Conservation (phyloP, 1,140 invertebrate species). For the Saccostrea cuccullata region DNA sequence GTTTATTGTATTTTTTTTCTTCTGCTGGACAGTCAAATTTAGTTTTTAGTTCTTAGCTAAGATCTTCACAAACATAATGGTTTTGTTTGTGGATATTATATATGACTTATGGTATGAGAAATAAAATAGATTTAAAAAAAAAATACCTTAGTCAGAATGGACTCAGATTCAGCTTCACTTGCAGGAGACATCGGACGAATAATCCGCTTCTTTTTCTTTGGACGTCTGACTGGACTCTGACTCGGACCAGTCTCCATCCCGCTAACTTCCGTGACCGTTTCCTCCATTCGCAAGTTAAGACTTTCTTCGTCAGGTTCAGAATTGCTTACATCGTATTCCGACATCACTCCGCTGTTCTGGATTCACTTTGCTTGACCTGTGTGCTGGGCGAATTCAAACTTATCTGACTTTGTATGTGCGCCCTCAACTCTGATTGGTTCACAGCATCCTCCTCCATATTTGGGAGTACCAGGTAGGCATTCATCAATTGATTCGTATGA, state of each 20-base stretch:
- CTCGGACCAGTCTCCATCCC: background rate
- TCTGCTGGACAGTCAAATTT: too few relatives aligned
- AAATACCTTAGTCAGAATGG: background rate
- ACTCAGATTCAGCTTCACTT: background rate
- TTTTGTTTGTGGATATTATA: background rate
- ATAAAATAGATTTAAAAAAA: background rate
- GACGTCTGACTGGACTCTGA: slow-evolving; percentile 3
- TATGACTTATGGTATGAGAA: background rate
- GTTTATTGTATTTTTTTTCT: too few relatives aligned
- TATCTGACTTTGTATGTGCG: slow-evolving; percentile 4
- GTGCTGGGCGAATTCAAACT: slow-evolving; percentile 1
- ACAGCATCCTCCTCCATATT: too few relatives aligned
- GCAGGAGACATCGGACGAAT: slow-evolving; percentile 14
- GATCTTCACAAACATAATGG: background rate
- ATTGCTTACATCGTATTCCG: background rate
- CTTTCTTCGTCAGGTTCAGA: background rate
- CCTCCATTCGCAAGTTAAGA: slow-evolving; percentile 2
- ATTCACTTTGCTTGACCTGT: background rate
- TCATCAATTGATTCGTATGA: too few relatives aligned
- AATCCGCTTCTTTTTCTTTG: slow-evolving; percentile 3
- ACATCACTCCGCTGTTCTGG: background rate
- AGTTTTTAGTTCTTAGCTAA: too few relatives aligned
- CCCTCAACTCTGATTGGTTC: background rate
- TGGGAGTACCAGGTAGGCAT: too few relatives aligned
- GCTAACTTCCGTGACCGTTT: background rate